Conservation (phyloP, 1,140 invertebrate species). For the Neodiprion fabricii region DNA sequence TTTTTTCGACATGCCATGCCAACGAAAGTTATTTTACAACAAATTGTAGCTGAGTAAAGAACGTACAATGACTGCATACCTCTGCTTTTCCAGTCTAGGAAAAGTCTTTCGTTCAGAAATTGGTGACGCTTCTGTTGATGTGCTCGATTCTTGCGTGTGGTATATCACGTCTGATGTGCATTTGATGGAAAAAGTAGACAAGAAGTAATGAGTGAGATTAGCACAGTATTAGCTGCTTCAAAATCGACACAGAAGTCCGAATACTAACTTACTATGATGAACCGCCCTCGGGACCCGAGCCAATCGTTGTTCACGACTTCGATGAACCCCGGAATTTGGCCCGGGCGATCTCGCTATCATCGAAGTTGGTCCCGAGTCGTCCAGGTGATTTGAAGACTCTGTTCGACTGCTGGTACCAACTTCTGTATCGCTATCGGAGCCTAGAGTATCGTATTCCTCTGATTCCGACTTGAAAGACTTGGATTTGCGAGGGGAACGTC, state of each 20-base stretch:
- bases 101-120: constrained; percentile 63
- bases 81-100: constrained; percentile 57
- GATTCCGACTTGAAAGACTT: constrained; percentile 66
- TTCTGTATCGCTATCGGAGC: constrained; percentile 66
- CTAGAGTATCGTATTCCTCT: constrained; percentile 68
- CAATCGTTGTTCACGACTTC: constrained; percentile 54
- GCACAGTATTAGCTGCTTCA: constrained; percentile 10
- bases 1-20: too few relatives aligned
- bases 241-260: constrained; percentile 55
- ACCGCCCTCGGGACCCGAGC: constrained; percentile 61
- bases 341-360: constrained; percentile 52
- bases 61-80: constrained; percentile 30
- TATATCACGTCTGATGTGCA: constrained; percentile 57
- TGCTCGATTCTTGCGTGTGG: constrained; percentile 64
- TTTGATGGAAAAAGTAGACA: constrained; percentile 32
- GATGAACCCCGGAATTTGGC: constrained; percentile 45
- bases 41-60: neutral
- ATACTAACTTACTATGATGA: constrained; percentile 71
- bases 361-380: constrained; percentile 58
- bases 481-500: constrained; percentile 54
- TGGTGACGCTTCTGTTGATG: constrained; percentile 64
- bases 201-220: constrained; percentile 29
- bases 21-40: too few relatives aligned
- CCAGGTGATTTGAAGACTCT: constrained; percentile 63
- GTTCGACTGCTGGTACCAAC: constrained; percentile 61